Conservation (phyloP, 2,113 vertebrate species). For the Ursus arctos region DNA sequence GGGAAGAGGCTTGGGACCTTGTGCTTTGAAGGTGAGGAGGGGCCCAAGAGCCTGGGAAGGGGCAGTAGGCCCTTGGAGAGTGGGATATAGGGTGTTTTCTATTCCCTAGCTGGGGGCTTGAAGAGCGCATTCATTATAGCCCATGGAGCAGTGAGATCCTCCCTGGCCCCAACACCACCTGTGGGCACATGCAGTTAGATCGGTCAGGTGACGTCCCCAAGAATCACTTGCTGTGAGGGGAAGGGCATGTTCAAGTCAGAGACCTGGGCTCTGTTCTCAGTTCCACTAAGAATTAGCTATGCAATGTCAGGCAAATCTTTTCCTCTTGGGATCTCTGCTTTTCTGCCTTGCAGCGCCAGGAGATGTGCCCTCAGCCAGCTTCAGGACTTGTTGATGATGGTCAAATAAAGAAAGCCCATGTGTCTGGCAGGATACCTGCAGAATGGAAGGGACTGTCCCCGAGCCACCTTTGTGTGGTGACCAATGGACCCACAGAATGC, state of each 20-base stretch:
- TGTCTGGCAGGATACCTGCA: neutral
- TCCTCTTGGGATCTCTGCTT: neutral
- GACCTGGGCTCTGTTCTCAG: neutral
- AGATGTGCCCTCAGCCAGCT: neutral
- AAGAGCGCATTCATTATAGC: neutral
- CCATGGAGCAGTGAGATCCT: neutral
- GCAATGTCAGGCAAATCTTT: rapidly evolving
- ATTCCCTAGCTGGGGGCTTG: neutral
- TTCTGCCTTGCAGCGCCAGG: no score
- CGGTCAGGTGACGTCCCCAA: neutral
- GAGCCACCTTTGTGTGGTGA: neutral
- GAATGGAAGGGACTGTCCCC: neutral
- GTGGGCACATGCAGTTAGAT: neutral
- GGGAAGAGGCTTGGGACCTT: neutral
- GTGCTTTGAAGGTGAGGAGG: neutral
- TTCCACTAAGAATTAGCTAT: neutral
- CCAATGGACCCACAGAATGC: neutral
- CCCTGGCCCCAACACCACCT: neutral
- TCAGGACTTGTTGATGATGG: neutral
- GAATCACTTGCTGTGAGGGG: neutral
- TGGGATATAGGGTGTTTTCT: neutral
- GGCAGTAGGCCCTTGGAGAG: neutral
- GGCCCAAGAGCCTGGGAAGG: neutral
- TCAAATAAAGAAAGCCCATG: neutral
- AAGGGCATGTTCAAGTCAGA: neutral